These are phyloP conservation scores for silkworm (Bombyx mori) DNA, from an alignment of 1,140 invertebrate genomes.

Conservation along the genomic window DNA sequence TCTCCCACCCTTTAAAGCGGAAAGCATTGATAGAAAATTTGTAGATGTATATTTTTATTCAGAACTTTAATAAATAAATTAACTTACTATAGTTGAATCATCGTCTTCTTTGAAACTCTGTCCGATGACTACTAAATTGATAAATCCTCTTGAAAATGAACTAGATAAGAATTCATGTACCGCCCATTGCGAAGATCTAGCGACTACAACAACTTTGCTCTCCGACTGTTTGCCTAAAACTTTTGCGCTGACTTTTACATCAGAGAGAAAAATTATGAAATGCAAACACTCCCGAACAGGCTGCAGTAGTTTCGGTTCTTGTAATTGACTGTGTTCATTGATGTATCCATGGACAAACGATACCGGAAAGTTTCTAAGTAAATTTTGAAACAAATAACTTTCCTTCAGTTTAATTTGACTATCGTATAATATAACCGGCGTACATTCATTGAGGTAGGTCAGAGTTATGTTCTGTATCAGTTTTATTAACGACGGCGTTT, in stretches of 20 bases:
- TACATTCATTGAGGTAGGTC: slow-evolving; percentile 73
- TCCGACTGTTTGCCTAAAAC: slow-evolving; percentile 73
- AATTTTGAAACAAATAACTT: slow-evolving; percentile 67
- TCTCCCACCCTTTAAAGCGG: too few relatives aligned
- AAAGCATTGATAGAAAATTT: too few relatives aligned
- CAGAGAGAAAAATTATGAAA: slow-evolving; percentile 76
- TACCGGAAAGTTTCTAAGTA: slow-evolving; percentile 73
- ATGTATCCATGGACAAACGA: slow-evolving; percentile 75
- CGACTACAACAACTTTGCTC: slow-evolving; percentile 75
- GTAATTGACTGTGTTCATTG: slow-evolving; percentile 43
- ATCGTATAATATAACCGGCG: slow-evolving; percentile 76
- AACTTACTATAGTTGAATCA: slow-evolving; percentile 31
- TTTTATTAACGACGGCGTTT: slow-evolving; percentile 70
- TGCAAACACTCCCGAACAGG: slow-evolving; percentile 70
- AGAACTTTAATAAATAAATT: neutral
- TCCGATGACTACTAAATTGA: slow-evolving; percentile 77
- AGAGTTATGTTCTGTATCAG: slow-evolving; percentile 72
- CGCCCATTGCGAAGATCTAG: slow-evolving; percentile 79
- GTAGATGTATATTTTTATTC: too few relatives aligned
- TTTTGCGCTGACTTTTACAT: slow-evolving; percentile 71
- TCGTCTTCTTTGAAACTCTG: slow-evolving; percentile 71
- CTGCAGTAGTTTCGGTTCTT: slow-evolving; percentile 45
- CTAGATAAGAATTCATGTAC: slow-evolving; percentile 77
- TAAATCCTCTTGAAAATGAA: slow-evolving; percentile 73
- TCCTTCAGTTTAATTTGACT: slow-evolving; percentile 68